phyloP scores from a whole-genome alignment of 2,797 vertebrate genomes.

The Martes flavigula region DNA sequence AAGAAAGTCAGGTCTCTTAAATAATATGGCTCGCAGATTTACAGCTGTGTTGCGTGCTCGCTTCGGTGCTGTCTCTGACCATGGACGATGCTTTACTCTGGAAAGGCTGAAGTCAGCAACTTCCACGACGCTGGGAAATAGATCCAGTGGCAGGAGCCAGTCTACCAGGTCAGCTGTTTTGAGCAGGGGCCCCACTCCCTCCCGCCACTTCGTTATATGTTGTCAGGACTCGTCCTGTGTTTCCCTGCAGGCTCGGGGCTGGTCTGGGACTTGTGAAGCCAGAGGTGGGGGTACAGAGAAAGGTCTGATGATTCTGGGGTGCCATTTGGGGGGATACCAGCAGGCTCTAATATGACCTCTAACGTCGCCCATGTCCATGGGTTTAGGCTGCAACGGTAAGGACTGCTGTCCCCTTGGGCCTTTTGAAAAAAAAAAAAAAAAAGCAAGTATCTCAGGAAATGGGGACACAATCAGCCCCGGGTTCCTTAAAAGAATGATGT shows the following conservation, averaged over 20 bases:
- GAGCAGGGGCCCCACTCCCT: background rate
- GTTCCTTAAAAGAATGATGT: background rate
- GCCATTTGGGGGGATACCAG: background rate
- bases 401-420: background rate
- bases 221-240: background rate
- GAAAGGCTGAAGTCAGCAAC: constrained; percentile 67
- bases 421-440: background rate
- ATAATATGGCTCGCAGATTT: constrained; percentile 77
- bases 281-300: constrained; percentile 6
- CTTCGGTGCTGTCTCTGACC: constrained; percentile 72
- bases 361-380: background rate
- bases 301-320: background rate
- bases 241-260: background rate
- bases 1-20: constrained; percentile 78
- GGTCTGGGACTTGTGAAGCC: background rate
- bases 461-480: background rate
- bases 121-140: constrained; percentile 69
- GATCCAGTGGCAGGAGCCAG: constrained; percentile 49
- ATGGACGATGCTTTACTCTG: constrained; percentile 18
- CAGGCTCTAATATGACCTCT: background rate
- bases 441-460: background rate
- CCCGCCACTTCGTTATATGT: background rate
- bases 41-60: constrained; percentile 70
- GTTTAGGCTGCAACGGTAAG: background rate
- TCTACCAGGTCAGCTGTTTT: constrained; percentile 76